Evolutionary conservation across 2,888 invertebrate species (phyloP), one percentile per base, ranked within the genome.

Genomic region (Drosophila kanekoi): DNA sequence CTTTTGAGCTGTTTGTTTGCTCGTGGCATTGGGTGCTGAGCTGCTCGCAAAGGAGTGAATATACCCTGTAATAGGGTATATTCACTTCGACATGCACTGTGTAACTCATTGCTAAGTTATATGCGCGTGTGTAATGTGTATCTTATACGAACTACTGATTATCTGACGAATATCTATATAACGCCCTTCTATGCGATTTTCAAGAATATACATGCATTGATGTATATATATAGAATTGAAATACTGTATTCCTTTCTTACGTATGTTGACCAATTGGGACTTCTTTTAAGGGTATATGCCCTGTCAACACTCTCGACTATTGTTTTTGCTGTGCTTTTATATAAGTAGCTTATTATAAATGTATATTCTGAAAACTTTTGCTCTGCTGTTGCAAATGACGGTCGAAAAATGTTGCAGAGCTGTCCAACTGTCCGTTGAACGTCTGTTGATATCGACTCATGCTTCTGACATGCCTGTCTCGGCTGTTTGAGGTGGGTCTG

Each of bases 281-380:
- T 40, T 8, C 2, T 0, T 16, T 18, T 16, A 2, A 54, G 44
- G 54, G 54, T 37, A 54, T 44, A 3, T 1, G 9, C 16, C 8
- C 9, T 23, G 9, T 35, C 6, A 5, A 23, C 14, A 14, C n/a
- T 0, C 10, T n/a, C 8, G 8, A 23, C 4, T 41, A 16, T 44
- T 23, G 35, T 44, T 23, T 44, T 8, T 14, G 6, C 35, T 18
- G 2, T 20, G 16, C 32, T 40, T 44, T 20, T 48, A 20, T 13
- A 54, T 54, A 35, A 20, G 56, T 40, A 43, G 71, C 59, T 48
- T 60, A 44, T 76, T 76, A 65, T 64, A 32, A 56, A 70, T 73
- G 54, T 59, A 76, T 66, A 54, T 81, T 83, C 47, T 51, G 48
- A 62, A 76, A 82, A 87, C 53, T 87, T 81, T 76, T 68, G 16